Conservation (phyloP, 2,113 vertebrate species). For the Porphyrio hochstetteri region DNA sequence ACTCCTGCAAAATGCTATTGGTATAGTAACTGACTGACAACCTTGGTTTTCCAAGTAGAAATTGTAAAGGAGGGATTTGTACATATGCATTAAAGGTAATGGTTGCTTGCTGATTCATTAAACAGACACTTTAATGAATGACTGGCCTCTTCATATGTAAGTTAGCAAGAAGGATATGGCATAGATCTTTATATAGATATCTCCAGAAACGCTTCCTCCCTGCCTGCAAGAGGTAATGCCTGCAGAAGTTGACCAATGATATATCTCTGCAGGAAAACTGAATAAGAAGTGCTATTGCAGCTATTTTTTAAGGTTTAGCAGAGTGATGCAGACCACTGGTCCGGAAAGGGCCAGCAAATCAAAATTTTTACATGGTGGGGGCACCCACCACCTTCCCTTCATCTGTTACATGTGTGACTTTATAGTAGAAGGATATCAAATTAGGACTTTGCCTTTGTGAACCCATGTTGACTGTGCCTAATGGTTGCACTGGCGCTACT, state of each 20-base stretch:
- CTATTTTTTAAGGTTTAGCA: not conserved
- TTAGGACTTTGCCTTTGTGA: not conserved
- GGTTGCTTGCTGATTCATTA: not conserved
- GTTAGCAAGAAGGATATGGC: not conserved
- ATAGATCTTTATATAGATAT: not conserved
- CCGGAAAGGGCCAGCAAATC: not conserved
- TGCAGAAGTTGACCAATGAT: not conserved
- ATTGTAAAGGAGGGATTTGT: not conserved
- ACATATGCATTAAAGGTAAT: not conserved
- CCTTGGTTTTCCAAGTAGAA: not conserved
- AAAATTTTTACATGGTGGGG: not conserved
- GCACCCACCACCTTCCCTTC: not conserved
- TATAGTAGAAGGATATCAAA: not conserved
- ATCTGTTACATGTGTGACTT: not conserved
- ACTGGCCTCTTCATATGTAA: not conserved
- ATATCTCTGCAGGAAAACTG: not conserved
- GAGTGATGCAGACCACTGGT: not conserved
- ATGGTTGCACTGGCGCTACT: not conserved
- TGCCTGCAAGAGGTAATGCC: not conserved
- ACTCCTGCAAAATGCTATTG: not conserved
- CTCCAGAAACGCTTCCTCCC: not conserved
- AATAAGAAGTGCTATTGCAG: not conserved
- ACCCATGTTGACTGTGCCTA: not conserved
- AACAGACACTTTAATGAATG: not conserved
- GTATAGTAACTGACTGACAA: not conserved